Evolutionary conservation across 1,140 invertebrate genomes (phyloP), one percentile per base, ranked within the genome.

Genomic region (Drosophila littoralis): DNA sequence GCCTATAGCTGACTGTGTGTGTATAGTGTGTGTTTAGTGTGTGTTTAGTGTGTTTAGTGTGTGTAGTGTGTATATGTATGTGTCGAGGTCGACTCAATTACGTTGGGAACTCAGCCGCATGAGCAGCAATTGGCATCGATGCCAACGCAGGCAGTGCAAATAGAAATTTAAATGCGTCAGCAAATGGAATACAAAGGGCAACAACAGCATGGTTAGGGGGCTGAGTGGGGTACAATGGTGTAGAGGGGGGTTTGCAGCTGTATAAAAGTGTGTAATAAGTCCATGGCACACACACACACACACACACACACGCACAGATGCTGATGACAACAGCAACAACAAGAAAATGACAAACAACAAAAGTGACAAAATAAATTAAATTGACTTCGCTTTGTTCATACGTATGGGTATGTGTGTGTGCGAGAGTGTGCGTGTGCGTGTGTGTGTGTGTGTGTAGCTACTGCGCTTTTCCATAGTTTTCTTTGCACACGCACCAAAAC

Each of bases 341-440:
- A 73, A 71, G 64, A 77, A 77, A 77, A 79, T 75, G 76, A 36
- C 81, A 78, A 85, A 79, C 78, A 85, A 81, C 82, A 86, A 77
- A 85, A 88, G 84, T 88, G 82, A 77, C 83, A 86, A 86, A 86
- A 86, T 86, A 86, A 86, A 86, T 86, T 88, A 86, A 86, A 86
- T 86, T 86, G 83, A 86, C 83, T 86, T 76, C 59, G 70, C 71
- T 68, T 66, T 61, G 52, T 63, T 68, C 48, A 40, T 7, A 43
- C 40, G 10, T 36, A 7, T 55, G 10, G 17, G 46, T 35, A 32
- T 22, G 57, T 12, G 28, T 48, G 61, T 28, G 54, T 17, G 50
- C 8, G 35, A 22, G 67, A n/a, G 43, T 38, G 42, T 73, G 67
- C 51, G 50, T 73, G 58, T 57, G 64, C 68, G 48, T 65, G 68